Percentiles rank a stretch among this genome's conserved stretches.
Conservation (phyloP, 2,888 invertebrate genomes). For the Pocota personata region DNA sequence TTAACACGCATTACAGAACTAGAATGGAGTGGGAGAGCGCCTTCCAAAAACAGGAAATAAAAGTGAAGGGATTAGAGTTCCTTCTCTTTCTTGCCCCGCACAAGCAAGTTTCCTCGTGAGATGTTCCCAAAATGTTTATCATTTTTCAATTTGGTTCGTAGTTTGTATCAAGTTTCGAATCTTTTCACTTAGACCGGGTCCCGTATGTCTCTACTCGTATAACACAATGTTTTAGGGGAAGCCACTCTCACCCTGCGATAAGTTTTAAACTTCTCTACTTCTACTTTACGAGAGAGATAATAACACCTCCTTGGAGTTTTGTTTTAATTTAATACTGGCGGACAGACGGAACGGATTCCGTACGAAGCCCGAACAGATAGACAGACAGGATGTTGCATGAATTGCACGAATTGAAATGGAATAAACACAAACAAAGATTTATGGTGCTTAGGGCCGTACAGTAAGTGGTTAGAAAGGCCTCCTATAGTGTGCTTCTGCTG, state of each 20-base stretch:
- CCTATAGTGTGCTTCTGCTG: slow-evolving; percentile 25
- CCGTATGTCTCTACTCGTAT: background rate
- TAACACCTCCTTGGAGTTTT: slow-evolving; percentile 70
- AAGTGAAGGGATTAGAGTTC: slow-evolving; percentile 25
- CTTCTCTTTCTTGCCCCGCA: background rate
- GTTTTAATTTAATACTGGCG: slow-evolving; percentile 64
- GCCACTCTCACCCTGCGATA: slow-evolving; percentile 19
- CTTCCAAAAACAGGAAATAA: slow-evolving; percentile 33
- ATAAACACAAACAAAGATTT: slow-evolving; percentile 69
- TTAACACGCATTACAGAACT: slow-evolving; percentile 46
- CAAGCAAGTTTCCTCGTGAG: slow-evolving; percentile 3
- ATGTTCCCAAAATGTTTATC: slow-evolving; percentile 56
- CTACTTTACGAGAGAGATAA: slow-evolving; percentile 52
- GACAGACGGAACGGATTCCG: slow-evolving; percentile 32
- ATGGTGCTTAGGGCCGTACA: slow-evolving; percentile 50
- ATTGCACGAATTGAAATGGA: slow-evolving; percentile 71
- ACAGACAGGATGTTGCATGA: slow-evolving; percentile 70
- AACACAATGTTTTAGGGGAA: too few species aligned
- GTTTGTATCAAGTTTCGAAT: slow-evolving; percentile 60
- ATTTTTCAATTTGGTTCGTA: slow-evolving; percentile 54
- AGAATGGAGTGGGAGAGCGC: background rate
- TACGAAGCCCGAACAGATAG: slow-evolving; percentile 25
- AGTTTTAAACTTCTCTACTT: slow-evolving; percentile 52
- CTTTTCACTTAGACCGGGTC: slow-evolving; percentile 39
- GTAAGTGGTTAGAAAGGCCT: slow-evolving; percentile 29